These are phyloP conservation scores for Acleris literana DNA, from an alignment of 2,888 invertebrate genomes.

Conservation along the genomic window DNA sequence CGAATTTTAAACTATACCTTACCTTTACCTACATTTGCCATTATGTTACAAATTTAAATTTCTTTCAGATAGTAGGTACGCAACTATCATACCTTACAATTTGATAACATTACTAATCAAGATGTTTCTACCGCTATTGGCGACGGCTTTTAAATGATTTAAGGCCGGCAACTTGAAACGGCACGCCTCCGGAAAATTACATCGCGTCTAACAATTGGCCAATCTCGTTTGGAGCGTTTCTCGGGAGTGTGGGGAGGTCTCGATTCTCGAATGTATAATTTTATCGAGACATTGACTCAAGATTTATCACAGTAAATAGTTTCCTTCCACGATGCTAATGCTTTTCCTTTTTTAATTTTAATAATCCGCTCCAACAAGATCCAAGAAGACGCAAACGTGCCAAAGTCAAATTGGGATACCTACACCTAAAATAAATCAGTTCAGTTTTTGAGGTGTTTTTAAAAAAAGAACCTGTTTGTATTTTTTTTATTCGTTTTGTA, in stretches of 20 bases:
- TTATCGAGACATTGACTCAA: background rate
- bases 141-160: background rate
- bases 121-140: no score
- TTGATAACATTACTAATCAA: no score
- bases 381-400: no score
- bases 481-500: no score
- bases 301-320: slow-evolving; percentile 4
- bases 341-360: background rate
- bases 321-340: background rate
- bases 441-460: no score
- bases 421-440: no score
- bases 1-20: background rate
- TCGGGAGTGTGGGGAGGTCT: slow-evolving; percentile 8
- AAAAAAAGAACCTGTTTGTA: no score
- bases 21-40: background rate
- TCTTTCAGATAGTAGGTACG: no score
- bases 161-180: background rate
- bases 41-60: no score
- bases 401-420: no score
- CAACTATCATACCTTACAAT: no score
- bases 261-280: slow-evolving; percentile 1
- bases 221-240: slow-evolving; percentile 10
- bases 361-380: no score
- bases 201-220: background rate
- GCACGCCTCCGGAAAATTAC: slow-evolving; percentile 4